phyloP scores from a whole-genome alignment of 2,113 vertebrate species.

The Seriola dumerili region DNA sequence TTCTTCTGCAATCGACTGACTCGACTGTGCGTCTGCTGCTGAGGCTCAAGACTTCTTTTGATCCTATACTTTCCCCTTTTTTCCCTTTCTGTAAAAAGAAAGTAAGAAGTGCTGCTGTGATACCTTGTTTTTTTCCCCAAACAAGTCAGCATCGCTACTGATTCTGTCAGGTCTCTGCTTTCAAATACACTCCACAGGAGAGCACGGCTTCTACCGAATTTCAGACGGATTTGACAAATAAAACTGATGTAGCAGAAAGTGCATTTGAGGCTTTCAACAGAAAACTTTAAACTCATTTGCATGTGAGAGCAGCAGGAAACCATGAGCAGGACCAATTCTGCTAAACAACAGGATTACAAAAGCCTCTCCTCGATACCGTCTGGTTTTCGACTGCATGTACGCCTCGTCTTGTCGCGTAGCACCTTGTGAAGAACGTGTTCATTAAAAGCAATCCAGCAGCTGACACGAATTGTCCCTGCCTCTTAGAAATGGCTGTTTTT shows the following conservation, averaged over 20 bases:
- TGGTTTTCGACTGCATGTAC: neutral
- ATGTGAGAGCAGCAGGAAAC: conserved; percentile 15
- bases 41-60: conserved; percentile 13
- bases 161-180: conserved; percentile 1
- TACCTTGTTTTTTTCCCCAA: neutral
- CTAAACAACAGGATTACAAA: neutral
- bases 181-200: conserved; percentile 16
- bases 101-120: neutral
- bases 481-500: neutral
- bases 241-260: conserved; percentile 39
- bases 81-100: neutral
- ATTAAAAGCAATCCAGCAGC: conserved; percentile 8
- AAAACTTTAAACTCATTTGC: conserved; percentile 3
- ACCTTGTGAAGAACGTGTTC: neutral
- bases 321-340: neutral
- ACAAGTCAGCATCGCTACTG: neutral
- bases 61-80: conserved; percentile 9
- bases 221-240: conserved; percentile 31
- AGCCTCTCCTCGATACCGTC: neutral
- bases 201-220: neutral
- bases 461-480: neutral
- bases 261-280: conserved; percentile 20
- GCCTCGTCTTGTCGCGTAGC: neutral
- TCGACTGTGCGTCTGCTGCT: neutral
- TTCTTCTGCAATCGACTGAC: neutral